Conservation (phyloP, 2,113 vertebrate species). For the Cariama cristata region DNA sequence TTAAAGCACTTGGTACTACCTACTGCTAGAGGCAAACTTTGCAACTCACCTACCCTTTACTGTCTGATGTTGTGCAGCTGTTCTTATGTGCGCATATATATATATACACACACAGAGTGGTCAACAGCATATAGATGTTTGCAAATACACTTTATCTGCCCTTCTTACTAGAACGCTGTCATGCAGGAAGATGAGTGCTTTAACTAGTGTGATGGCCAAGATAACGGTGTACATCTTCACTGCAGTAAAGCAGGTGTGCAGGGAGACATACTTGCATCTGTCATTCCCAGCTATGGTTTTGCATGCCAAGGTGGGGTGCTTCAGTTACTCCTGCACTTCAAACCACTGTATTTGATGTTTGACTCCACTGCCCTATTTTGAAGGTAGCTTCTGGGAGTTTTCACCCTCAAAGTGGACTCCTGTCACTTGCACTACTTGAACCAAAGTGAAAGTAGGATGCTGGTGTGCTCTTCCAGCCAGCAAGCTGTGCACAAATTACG, state of each 20-base stretch:
- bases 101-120: too few relatives aligned
- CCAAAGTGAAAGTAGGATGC: neutral
- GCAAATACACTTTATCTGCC: neutral
- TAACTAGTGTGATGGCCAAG: neutral
- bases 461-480: neutral
- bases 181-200: neutral
- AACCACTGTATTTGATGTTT: neutral
- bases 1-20: neutral
- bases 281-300: neutral
- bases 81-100: neutral
- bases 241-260: neutral
- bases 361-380: neutral
- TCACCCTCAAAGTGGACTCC: neutral
- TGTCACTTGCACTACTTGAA: neutral
- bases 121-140: neutral
- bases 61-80: neutral
- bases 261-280: neutral
- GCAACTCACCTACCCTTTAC: neutral
- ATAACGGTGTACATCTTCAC: neutral
- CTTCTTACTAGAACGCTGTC: neutral
- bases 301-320: neutral
- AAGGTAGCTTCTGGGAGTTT: neutral
- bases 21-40: neutral
- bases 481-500: neutral
- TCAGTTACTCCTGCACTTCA: neutral